phyloP scores from a whole-genome alignment of 2,888 invertebrate genomes.

The Caenorhabditis becei region DNA sequence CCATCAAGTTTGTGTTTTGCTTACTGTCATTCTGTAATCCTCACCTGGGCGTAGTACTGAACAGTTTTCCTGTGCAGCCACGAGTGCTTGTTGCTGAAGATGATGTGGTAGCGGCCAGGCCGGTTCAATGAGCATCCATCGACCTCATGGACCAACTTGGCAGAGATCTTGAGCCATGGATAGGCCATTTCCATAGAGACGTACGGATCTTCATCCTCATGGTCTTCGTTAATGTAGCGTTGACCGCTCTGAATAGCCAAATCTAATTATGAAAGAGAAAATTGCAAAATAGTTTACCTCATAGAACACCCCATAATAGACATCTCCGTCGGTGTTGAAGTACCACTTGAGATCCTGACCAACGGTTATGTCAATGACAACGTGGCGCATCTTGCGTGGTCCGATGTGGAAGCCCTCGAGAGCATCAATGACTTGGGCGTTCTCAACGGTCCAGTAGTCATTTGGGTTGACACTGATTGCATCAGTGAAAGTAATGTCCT shows the following conservation, averaged over 20 bases:
- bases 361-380: constrained; percentile 72
- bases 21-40: background rate
- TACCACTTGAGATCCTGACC: constrained; percentile 77
- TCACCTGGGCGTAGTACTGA: constrained; percentile 63
- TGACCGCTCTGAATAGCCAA: background rate
- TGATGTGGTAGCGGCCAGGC: constrained; percentile 74
- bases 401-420: constrained; percentile 76
- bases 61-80: constrained; percentile 74
- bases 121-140: constrained; percentile 69
- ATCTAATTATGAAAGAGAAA: background rate
- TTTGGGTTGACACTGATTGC: constrained; percentile 71
- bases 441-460: constrained; percentile 75
- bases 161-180: constrained; percentile 79
- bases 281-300: constrained; percentile 56
- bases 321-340: constrained; percentile 80
- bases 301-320: constrained; percentile 80
- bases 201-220: constrained; percentile 62
- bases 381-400: constrained; percentile 73
- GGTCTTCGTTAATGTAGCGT: constrained; percentile 48
- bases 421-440: constrained; percentile 67
- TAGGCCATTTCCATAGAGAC: constrained; percentile 79
- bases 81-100: constrained; percentile 80
- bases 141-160: constrained; percentile 80
- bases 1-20: background rate
- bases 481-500: constrained; percentile 76